Evolutionary conservation across 2,888 invertebrate genomes (phyloP), one percentile per base, ranked within the genome.

Genomic region (Drosophila imparisetae): DNA sequence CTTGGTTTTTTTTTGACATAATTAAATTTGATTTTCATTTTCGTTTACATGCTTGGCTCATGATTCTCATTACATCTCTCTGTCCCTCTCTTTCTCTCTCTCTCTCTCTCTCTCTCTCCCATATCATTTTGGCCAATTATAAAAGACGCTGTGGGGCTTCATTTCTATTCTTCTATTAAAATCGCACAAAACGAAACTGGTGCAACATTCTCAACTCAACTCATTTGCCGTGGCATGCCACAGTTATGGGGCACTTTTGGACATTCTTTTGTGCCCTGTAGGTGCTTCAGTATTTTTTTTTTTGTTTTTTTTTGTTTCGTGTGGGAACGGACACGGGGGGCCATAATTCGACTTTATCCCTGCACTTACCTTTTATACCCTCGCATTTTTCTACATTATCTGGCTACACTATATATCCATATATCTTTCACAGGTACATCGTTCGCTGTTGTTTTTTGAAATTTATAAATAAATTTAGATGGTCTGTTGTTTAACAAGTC

Each of bases 181-280:
- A 61, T 73, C 68, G 66, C 63, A 59, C 30, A 72, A 72, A 61
- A 57, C 64, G 65, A 73, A 65, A 78, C 29, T 62, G 60, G 30
- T 65, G 45, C 45, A 49, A 62, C 66, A 74, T 70, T 78, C 54
- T 60, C 74, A 83, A 80, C 80, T 83, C 85, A 86, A 24, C 24
- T 24, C 45, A 45, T 81, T 83, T 84, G 74, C 72, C 48, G 42
- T 27, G 50, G 64, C 61, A 52, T 55, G 45, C 55, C 36, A 59
- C 77, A 63, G 40, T 48, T 71, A 52, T 42, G 48, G 30, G 62
- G 40, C 54, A 24, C 45, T 60, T 24, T 45, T 36, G 36, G 36
- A 42, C 61, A 61, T 40, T 30, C 34, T 27, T 38, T 55, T 54
- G 54, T 65, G 53, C 45, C 27, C 15, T 3, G 29, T 21, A 66